Evolutionary conservation across 2,113 vertebrate genomes (phyloP), one percentile per base, ranked within the genome.

Genomic region (Lamprologus ornatipinnis): DNA sequence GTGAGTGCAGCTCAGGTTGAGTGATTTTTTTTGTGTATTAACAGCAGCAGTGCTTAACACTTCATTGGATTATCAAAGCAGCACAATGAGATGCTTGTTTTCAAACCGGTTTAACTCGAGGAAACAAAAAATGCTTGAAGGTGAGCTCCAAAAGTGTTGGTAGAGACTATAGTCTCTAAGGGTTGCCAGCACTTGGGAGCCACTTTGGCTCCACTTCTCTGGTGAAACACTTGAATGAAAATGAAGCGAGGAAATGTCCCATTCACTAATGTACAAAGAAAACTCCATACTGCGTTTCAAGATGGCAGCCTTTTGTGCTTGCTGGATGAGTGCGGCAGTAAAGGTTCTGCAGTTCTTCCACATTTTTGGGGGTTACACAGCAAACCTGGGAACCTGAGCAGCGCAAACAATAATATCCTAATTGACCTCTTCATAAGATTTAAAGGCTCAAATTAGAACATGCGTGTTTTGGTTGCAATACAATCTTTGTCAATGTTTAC

Each of bases 1-100:
- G 91, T 91, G 90, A 92, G 90, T 15, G 81, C 51, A 3, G 91
- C 85, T 60, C 68, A 42, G 84, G 85, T 84, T 82, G 35, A 89
- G 19, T 4, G 40, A 53, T 70, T 84, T 58, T 45, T 80, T 54
- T 23, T 47, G 19, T 78, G 13, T 51, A 78, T 51, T 33, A 78
- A 31, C 23, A 28, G 55, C 31, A 80, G 80, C 70, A 82, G 82
- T 87, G 89, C 54, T 19, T 33, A 80, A 82, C 83, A 73, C 78
- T 15, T 79, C 15, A 47, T 70, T 7, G 17, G 28, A 42, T 83
- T 57, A 45, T 58, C 49, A 79, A 81, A 81, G 42, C 55, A 28
- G 47, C 15, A 37, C 57, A 14, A 31, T 54, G 79, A 33, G 51
- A 13, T 23, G 26, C 51, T 33, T 80, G 26, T 33, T 78, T 31